phyloP scores from a whole-genome alignment of 1,140 invertebrate species.

The Pemphigus obesinymphae region DNA sequence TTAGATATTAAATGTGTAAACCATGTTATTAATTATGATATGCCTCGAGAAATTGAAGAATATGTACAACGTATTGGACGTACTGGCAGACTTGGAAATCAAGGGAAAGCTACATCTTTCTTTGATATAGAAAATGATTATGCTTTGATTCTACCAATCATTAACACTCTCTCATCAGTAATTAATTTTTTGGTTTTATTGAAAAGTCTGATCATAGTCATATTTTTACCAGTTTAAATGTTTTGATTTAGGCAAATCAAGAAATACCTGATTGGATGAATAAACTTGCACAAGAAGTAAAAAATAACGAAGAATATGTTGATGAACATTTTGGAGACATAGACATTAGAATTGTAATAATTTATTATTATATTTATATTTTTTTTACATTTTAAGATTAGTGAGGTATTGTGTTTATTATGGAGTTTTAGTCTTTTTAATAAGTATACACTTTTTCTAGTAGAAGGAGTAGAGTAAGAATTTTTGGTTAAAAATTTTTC shows the following conservation, averaged over 20 bases:
- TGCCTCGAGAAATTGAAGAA: slow-evolving; percentile 93
- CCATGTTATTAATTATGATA: slow-evolving; percentile 95
- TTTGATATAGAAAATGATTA: slow-evolving; percentile 38
- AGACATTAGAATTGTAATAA: slow-evolving; percentile 13
- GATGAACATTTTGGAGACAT: neutral
- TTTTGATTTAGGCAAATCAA: slow-evolving; percentile 15
- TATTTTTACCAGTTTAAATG: neutral
- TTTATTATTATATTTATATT: neutral
- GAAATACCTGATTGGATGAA: slow-evolving; percentile 6
- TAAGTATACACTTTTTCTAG: no score
- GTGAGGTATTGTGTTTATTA: no score
- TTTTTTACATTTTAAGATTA: no score
- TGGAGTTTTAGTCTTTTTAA: neutral
- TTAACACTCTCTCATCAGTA: slow-evolving; percentile 27
- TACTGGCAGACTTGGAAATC: slow-evolving; percentile 93
- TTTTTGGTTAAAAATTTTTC: no score
- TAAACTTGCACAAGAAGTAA: neutral
- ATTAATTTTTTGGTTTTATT: neutral
- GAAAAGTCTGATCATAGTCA: no score
- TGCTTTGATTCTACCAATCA: neutral
- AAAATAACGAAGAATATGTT: neutral
- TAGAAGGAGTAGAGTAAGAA: no score
- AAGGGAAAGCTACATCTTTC: slow-evolving; percentile 42
- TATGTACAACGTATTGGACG: slow-evolving; percentile 96
- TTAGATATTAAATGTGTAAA: slow-evolving; percentile 94